Percentiles rank a stretch among this genome's conserved stretches.
Evolutionary conservation across 2,888 invertebrate genomes (phyloP).

Genomic region (Cistogaster globosa): DNA sequence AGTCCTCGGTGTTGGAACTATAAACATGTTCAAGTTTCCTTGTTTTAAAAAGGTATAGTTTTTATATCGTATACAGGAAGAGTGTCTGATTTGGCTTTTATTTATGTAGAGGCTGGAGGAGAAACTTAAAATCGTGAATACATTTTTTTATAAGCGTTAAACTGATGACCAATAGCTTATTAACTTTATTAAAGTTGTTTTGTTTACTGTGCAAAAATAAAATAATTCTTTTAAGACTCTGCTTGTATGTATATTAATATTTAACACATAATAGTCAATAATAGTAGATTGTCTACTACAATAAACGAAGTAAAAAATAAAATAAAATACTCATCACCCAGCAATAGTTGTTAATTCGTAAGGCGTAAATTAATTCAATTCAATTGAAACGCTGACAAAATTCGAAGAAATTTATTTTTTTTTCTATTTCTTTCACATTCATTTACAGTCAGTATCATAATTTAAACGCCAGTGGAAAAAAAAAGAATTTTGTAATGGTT

Average conservation of each 20-base stretch:
- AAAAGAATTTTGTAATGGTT: conserved; percentile 22
- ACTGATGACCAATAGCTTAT: too few species aligned
- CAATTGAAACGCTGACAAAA: conserved; percentile 75
- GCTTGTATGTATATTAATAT: neutral
- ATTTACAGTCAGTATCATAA: conserved; percentile 40
- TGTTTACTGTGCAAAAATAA: too few species aligned
- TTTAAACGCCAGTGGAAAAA: conserved; percentile 53
- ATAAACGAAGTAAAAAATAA: neutral
- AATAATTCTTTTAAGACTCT: neutral
- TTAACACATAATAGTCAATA: conserved; percentile 24
- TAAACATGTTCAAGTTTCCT: too few species aligned
- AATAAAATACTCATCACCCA: neutral
- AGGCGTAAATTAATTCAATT: conserved; percentile 82
- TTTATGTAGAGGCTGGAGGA: too few species aligned
- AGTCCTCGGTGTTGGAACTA: too few species aligned
- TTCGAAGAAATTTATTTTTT: conserved; percentile 76
- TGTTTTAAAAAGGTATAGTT: too few species aligned
- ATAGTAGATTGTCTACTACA: neutral
- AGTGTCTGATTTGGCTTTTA: too few species aligned
- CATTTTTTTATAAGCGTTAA: too few species aligned
- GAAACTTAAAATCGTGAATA: too few species aligned
- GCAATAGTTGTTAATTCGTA: conserved; percentile 74
- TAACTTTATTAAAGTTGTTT: too few species aligned
- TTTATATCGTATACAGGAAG: too few species aligned
- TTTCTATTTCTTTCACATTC: conserved; percentile 41